Base-by-base conservation (phyloP, 1,140 invertebrate species). In the Aphidius gifuensis region DNA sequence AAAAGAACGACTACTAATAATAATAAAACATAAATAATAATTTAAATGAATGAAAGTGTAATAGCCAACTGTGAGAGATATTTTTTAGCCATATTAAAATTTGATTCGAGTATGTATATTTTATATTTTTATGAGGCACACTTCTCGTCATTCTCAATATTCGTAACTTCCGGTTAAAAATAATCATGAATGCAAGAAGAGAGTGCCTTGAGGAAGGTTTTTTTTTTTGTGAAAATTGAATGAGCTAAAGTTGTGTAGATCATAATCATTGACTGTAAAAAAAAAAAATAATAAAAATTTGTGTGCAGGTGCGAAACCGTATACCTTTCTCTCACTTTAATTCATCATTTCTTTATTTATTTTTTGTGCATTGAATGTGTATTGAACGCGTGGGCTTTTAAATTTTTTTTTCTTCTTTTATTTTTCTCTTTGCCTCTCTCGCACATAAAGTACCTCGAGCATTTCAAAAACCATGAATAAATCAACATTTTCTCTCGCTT, bases 381-480 rank as follows among this genome's bases (percentile, higher is more conserved):
- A 11, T 16, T 40, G 40, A 16, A 16, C 47, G 58, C 49, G 55
- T 58, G 49, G 58, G 48, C 49, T 49, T 16, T 32, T 49, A 21
- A 21, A 9, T 40, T 32, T 32, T 32, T 3, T 32, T 32, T 32
- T 32, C 4, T 32, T 32, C 4, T 32, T 32, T 3, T 32, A 32
- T 32, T 1, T 32, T 32, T 4, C 4, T 32, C 23, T 32, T 32
- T 32, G 1, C 23, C 4, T 32, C 2, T 32, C 23, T 32, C 23
- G n/a, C n/a, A 32, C 23, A 32, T 32, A 32, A 32, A 32, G 23
- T 32, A 32, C 23, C 23, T 32, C 23, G 4, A 32, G 23, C 23
- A 32, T 32, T 42, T 40, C 53, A 43, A 55, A n/a, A 55, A 42
- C 40, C 58, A 60, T 60, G 58, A 60, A 60, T 60, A 60, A 60